A percentile compares a stretch with the other conserved stretches of the same genome.
Conservation (phyloP, 2,113 vertebrate species). For the Azemiops feae region DNA sequence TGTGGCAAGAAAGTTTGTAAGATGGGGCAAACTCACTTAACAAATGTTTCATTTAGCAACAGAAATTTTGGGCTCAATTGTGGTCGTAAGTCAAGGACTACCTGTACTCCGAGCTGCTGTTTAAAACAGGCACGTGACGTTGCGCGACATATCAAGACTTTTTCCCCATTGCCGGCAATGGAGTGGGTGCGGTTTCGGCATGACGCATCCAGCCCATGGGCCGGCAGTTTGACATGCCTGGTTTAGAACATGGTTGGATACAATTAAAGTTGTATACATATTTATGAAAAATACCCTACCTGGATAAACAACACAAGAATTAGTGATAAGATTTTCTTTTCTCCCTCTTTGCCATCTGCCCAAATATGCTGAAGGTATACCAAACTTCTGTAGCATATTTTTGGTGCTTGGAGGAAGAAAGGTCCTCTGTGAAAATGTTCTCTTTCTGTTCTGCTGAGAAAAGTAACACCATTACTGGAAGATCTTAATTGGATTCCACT, state of each 20-base stretch:
- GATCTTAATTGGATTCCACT: conserved; percentile 9
- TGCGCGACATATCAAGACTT: no score
- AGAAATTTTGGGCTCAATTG: neutral
- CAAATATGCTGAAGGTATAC: neutral
- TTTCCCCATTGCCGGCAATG: no score
- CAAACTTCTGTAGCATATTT: neutral
- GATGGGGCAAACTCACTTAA: neutral
- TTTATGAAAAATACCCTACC: conserved; percentile 14
- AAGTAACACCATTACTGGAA: neutral
- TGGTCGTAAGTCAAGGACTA: neutral
- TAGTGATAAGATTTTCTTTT: neutral
- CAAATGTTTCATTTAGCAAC: neutral
- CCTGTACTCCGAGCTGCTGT: neutral
- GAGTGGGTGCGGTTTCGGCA: no score
- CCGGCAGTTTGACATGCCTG: neutral
- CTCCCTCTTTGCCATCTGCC: neutral
- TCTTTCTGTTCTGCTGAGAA: neutral
- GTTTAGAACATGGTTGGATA: conserved; percentile 43
- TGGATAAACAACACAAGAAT: neutral
- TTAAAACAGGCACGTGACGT: no score
- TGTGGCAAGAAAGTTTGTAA: neutral
- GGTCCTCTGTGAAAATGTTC: neutral
- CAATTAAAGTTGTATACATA: conserved; percentile 42
- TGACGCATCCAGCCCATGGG: no score
- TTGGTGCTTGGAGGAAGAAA: neutral